Evolutionary conservation across 2,113 vertebrate species (phyloP), one percentile per base, ranked within the genome.

Genomic region (Oenanthe oenanthe): DNA sequence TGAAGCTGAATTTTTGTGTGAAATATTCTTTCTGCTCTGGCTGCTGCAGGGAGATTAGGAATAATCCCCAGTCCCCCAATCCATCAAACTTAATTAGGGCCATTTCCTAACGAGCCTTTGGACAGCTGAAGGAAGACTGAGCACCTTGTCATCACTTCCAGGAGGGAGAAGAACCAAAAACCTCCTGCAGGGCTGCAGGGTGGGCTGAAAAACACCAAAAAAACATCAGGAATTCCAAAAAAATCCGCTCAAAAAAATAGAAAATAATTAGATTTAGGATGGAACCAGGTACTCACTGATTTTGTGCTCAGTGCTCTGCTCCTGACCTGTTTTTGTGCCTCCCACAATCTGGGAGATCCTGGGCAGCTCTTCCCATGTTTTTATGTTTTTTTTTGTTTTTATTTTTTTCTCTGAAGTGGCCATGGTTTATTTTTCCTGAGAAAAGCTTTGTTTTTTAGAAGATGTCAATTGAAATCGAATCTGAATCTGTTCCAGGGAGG

Each of bases 31-130:
- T 53, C 12, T 57, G 65, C 6, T 60, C 92, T 31, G 76, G n/a
- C 79, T 87, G 90, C 88, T 89, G 91, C 93, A 6, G 29, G 6
- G 89, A 58, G 89, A 65, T 93, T 71, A 93, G 32, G 68, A 63
- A 89, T 87, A 87, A 66, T 70, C 83, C 65, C 53, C 67, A 60
- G 13, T 32, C 29, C 65, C 31, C 76, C 34, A 36, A 95, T 95
- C 84, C 77, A 93, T 94, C 95, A 91, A 65, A 42, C 13, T 3
- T 89, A 85, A 95, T 95, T 89, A 92, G 74, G 54, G 54, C 62
- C 82, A 73, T 95, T 95, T 91, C 91, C 94, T 95, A 92, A 91
- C 0, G 38, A 86, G 50, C 47, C 71, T 58, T 92, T 24, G 54
- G 88, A 34, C 73, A 60, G 80, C 80, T 89, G 20, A 5, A 19